A percentile compares a stretch with the other conserved stretches of the same genome.
Evolutionary conservation across 2,113 vertebrate species (phyloP).

Genomic region (Ranitomeya variabilis): DNA sequence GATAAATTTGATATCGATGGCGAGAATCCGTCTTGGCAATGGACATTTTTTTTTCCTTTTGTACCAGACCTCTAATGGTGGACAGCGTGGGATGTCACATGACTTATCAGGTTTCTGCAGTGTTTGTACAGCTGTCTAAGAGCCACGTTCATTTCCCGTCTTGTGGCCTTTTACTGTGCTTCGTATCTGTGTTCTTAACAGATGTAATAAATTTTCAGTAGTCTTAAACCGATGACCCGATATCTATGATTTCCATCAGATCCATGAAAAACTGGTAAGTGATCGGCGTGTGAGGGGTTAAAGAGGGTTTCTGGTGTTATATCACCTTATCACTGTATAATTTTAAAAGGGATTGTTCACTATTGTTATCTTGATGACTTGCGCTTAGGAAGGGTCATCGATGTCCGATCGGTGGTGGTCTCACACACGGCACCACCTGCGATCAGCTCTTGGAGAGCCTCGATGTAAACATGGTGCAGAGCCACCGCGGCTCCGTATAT

Average conservation of each 20-base stretch:
- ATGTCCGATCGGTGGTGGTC: too few species aligned
- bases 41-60: conserved; percentile 61
- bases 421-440: too few species aligned
- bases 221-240: conserved; percentile 83
- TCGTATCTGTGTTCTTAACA: conserved; percentile 98
- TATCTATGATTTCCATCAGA: not conserved
- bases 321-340: too few species aligned
- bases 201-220: conserved; percentile 97
- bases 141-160: conserved; percentile 83
- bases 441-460: too few species aligned
- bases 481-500: too few species aligned
- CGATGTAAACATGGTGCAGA: too few species aligned
- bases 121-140: conserved; percentile 76
- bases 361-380: too few species aligned
- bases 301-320: too few species aligned
- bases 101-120: conserved; percentile 72
- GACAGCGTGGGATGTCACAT: not conserved
- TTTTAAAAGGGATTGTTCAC: too few species aligned
- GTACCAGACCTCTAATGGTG: conserved; percentile 53
- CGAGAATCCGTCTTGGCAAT: not conserved
- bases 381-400: too few species aligned
- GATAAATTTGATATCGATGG: not conserved
- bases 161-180: conserved; percentile 94
- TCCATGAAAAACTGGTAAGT: too few species aligned
- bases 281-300: too few species aligned